Evolutionary conservation across 1,140 invertebrate genomes (phyloP).

Genomic region (Oncopodura yosiiana): DNA sequence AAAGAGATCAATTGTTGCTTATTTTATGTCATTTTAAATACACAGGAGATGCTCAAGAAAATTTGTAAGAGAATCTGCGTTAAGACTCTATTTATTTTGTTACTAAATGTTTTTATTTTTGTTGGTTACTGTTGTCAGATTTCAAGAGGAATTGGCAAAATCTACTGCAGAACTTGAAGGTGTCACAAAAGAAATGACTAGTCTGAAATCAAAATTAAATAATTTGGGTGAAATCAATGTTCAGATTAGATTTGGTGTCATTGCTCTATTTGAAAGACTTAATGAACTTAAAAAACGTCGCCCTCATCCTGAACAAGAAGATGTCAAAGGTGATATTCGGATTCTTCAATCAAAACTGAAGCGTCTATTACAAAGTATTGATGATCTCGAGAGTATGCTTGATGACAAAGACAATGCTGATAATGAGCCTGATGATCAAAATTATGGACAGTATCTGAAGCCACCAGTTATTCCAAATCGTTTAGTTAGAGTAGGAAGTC

Average conservation of each 20-base stretch:
- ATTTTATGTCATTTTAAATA: slow-evolving; percentile 31
- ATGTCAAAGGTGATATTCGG: slow-evolving; percentile 9
- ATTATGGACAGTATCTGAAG: slow-evolving; percentile 26
- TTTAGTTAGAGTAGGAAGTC: slow-evolving; percentile 27
- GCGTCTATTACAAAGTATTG: background rate
- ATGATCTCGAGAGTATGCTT: slow-evolving; percentile 3
- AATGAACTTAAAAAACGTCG: slow-evolving; percentile 7
- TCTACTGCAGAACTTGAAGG: background rate
- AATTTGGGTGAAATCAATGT: slow-evolving; percentile 14
- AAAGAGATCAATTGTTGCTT: slow-evolving; percentile 24
- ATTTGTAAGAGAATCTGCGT: slow-evolving; percentile 7
- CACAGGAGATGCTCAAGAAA: slow-evolving; percentile 13
- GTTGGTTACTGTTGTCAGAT: background rate
- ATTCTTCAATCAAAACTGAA: slow-evolving; percentile 10
- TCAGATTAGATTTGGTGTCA: slow-evolving; percentile 11
- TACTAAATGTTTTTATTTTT: background rate
- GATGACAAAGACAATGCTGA: background rate
- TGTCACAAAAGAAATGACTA: background rate
- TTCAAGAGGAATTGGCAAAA: background rate
- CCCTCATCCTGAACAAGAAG: background rate
- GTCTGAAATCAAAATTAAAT: slow-evolving; percentile 3
- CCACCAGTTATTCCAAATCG: slow-evolving; percentile 2
- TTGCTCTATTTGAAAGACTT: slow-evolving; percentile 21
- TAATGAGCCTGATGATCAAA: slow-evolving; percentile 5
- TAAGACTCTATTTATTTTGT: background rate